Evolutionary conservation across 2,113 vertebrate genomes (phyloP).

Genomic region (Madoqua kirkii): DNA sequence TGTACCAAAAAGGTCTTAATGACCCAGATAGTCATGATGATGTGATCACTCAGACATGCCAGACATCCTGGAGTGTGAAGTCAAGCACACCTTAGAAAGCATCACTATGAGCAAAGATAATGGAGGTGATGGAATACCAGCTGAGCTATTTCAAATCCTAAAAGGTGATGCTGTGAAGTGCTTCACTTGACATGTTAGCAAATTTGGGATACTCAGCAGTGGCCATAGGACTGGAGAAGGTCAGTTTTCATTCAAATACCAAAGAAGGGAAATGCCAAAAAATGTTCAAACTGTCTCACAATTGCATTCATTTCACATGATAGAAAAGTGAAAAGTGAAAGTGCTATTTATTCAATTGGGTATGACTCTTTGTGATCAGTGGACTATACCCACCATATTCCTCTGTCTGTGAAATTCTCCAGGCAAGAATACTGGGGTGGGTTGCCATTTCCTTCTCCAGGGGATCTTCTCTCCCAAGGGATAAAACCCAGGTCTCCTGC

Average conservation of each 20-base stretch:
- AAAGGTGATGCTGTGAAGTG: not conserved
- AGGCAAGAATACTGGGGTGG: not conserved
- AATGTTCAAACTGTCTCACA: not conserved
- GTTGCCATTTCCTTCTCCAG: not conserved
- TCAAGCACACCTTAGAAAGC: not conserved
- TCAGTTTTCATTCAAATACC: not conserved
- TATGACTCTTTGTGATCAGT: not conserved
- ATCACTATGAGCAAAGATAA: not conserved
- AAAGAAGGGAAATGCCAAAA: not conserved
- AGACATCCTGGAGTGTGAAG: not conserved
- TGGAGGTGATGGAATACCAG: not conserved
- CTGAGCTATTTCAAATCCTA: not conserved
- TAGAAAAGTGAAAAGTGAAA: not conserved
- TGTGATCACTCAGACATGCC: not conserved
- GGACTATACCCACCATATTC: not conserved
- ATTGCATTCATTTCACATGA: not conserved
- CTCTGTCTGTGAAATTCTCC: not conserved
- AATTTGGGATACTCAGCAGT: not conserved
- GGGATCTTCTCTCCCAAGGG: not conserved
- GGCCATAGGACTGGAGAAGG: not conserved
- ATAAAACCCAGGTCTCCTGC: not conserved
- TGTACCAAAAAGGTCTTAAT: not conserved
- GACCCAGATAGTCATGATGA: not conserved
- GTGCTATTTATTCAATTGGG: not conserved
- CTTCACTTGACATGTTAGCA: not conserved